Evolutionary conservation across 2,113 vertebrate species (phyloP).

Genomic region (Coturnix japonica): DNA sequence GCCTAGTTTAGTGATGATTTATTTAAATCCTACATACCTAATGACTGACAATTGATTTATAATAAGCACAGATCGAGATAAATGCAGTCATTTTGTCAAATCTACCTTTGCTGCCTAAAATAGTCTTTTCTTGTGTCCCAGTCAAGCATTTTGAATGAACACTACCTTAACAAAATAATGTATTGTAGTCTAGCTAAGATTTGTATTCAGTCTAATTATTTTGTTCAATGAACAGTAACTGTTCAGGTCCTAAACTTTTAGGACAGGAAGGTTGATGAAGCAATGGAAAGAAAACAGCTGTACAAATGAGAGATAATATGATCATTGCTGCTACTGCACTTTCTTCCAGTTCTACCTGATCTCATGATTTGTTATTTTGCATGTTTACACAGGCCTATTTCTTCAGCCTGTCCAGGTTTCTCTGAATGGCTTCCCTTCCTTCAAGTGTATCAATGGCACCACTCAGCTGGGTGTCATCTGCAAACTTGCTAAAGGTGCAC

Average conservation of each 20-base stretch:
- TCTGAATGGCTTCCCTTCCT: too few relatives aligned
- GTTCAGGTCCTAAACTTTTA: neutral
- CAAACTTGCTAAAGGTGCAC: too few relatives aligned
- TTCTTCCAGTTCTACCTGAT: neutral
- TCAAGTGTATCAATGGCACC: too few relatives aligned
- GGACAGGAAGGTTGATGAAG: neutral
- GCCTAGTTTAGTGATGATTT: neutral
- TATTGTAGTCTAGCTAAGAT: neutral
- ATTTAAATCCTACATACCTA: neutral
- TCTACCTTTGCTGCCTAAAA: neutral
- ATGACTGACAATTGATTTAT: neutral
- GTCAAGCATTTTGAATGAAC: neutral
- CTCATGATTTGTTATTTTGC: fast-evolving
- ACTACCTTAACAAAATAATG: neutral
- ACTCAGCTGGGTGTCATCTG: too few relatives aligned
- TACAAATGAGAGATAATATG: neutral
- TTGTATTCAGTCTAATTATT: neutral
- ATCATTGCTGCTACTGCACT: neutral
- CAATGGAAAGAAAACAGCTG: neutral
- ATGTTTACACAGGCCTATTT: too few relatives aligned
- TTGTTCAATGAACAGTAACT: neutral
- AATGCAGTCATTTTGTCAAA: neutral
- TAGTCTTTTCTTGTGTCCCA: neutral
- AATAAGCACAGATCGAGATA: neutral
- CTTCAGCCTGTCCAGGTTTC: too few relatives aligned